Percentiles rank a stretch among this genome's conserved stretches.
phyloP scores from a whole-genome alignment of 2,113 vertebrate genomes.

The Dicerorhinus sumatrensis region DNA sequence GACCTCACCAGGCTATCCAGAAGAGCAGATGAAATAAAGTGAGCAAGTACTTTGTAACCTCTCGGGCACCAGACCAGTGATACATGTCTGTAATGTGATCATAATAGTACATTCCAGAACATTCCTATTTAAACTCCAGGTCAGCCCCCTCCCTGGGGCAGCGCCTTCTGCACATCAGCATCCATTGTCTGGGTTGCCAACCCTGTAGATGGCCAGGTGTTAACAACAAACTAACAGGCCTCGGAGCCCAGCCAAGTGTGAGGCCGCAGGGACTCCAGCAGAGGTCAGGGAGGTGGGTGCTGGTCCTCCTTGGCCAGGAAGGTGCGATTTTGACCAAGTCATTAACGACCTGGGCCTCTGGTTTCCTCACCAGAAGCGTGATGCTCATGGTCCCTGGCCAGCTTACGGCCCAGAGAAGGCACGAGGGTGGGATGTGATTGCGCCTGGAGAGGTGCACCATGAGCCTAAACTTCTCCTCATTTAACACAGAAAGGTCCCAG shows the following conservation, averaged over 20 bases:
- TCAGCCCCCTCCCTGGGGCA: background rate
- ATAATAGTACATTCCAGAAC: background rate
- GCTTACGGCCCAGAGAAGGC: background rate
- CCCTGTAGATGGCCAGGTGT: rapidly evolving
- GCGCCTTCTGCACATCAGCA: rapidly evolving
- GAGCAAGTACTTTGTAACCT: background rate
- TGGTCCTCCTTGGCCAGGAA: background rate
- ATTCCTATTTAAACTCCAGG: background rate
- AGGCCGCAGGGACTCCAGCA: background rate
- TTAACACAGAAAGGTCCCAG: rapidly evolving
- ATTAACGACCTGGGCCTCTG: background rate
- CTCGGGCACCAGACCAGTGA: background rate
- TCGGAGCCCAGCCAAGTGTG: background rate
- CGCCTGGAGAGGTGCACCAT: rapidly evolving
- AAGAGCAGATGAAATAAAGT: background rate
- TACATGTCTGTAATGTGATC: rapidly evolving
- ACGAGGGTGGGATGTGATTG: rapidly evolving
- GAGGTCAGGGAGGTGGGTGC: background rate
- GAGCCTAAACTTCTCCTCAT: background rate
- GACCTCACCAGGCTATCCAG: rapidly evolving
- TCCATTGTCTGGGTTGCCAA: rapidly evolving
- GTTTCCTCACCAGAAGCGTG: background rate
- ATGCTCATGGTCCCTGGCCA: rapidly evolving
- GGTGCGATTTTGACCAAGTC: rapidly evolving
- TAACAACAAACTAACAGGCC: background rate